phyloP scores from a whole-genome alignment of 2,113 vertebrate genomes.

The Corythoichthys intestinalis region DNA sequence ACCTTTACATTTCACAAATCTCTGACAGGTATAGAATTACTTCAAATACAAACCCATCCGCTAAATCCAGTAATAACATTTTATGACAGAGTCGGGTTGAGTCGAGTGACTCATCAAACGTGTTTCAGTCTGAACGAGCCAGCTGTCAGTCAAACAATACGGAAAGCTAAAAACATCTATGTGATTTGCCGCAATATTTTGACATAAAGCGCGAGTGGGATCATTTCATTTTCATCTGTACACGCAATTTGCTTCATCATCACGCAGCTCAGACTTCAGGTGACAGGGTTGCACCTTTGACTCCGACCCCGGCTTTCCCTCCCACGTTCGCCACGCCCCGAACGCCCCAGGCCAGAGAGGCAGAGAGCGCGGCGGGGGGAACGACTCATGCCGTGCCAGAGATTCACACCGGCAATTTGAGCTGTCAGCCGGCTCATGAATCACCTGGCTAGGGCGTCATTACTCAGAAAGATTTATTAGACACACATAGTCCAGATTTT shows the following conservation, averaged over 20 bases:
- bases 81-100: background rate
- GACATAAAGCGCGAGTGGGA: no score
- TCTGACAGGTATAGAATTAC: no score
- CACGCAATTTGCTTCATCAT: background rate
- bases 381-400: slow-evolving; percentile 72
- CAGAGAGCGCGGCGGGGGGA: slow-evolving; percentile 37
- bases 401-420: slow-evolving; percentile 76
- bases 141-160: no score
- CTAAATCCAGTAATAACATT: background rate
- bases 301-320: slow-evolving; percentile 23
- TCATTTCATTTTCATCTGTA: background rate
- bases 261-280: background rate
- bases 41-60: background rate
- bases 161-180: no score
- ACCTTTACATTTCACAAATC: background rate
- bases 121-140: background rate
- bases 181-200: no score
- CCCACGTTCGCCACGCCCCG: slow-evolving; percentile 19
- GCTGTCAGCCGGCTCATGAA: slow-evolving; percentile 74
- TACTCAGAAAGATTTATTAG: slow-evolving; percentile 75
- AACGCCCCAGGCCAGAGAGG: slow-evolving; percentile 47
- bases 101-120: background rate
- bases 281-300: slow-evolving; percentile 54
- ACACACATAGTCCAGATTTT: slow-evolving; percentile 66
- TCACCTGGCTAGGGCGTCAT: slow-evolving; percentile 73